Base-by-base conservation (phyloP, 2,113 vertebrate species). In the Nipponia nippon region DNA sequence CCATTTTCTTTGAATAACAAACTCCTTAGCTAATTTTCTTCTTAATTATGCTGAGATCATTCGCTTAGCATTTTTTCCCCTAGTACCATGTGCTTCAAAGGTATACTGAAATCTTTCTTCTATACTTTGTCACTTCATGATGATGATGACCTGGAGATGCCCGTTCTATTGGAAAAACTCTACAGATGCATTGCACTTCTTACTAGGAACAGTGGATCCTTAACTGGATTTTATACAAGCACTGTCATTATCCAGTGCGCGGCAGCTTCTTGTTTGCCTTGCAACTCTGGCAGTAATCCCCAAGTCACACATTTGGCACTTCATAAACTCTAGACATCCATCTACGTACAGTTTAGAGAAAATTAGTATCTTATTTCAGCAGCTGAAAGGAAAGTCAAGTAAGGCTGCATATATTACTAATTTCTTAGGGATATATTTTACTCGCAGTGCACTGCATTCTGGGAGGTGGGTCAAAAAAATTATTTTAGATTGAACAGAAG, bases 261-360 rank as follows among this genome's bases (percentile, higher is more conserved):
- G 47, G 87, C 65, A 83, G 70, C 47, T 95, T 82, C 93, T 93
- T 78, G 72, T 82, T 95, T 96, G 92, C 85, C 65, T 83, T 95
- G 63, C 27, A 67, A 30, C 18, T 38, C 38, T 47, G 82, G 44
- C 87, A 85, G 59, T 86, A 90, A 94, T 89, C 94, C 83, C 38
- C 14, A 89, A 81, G 44, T 96, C 69, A 89, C 89, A 27, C 34
- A 94, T 91, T 66, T 96, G 92, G 80, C 93, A 89, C 34, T 83
- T 75, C 88, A 87, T 77, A 61, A 92, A 78, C 21, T 50, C 34
- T 29, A 85, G 59, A 83, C 63, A 69, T 83, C 66, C 30, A 95
- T 52, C 29, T 81, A 71, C 27, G 16, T 34, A 70, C 81, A 52
- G 40, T 66, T 95, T 9, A 92, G 73, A 88, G 91, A 94, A 91